These are phyloP conservation scores for Sebastes matsubarae DNA, from an alignment of 2,797 vertebrate genomes.

Conservation along the genomic window DNA sequence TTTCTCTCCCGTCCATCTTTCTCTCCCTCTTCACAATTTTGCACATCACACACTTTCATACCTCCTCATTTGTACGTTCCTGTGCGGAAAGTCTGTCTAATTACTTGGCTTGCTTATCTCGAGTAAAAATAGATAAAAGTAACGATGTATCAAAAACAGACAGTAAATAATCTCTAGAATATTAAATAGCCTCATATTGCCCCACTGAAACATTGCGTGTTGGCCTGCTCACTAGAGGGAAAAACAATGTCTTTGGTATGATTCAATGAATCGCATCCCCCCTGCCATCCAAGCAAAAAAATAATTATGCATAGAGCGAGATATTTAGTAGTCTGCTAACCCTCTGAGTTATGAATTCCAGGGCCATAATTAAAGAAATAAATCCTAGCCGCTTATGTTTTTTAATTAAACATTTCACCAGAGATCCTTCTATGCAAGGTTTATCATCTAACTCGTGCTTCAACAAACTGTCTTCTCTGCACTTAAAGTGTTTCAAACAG, in stretches of 20 bases:
- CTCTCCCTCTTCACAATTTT: conserved; percentile 7
- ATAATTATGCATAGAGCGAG: neutral
- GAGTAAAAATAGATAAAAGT: conserved; percentile 31
- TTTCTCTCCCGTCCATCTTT: conserved; percentile 1
- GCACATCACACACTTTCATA: conserved; percentile 10
- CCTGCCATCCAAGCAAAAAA: neutral
- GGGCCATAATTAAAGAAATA: conserved; percentile 9
- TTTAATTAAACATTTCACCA: conserved; percentile 25
- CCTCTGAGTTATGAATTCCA: conserved; percentile 6
- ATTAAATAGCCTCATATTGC: neutral
- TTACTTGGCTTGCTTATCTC: conserved; percentile 40
- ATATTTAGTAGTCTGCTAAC: conserved; percentile 9
- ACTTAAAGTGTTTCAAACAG: neutral
- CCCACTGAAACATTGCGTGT: neutral
- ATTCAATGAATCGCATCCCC: conserved; percentile 5
- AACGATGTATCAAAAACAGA: neutral
- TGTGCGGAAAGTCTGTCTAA: conserved; percentile 18
- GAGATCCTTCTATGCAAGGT: conserved; percentile 5
- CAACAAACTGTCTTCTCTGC: neutral
- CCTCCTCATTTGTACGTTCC: neutral
- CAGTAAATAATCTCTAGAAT: conserved; percentile 5
- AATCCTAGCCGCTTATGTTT: neutral
- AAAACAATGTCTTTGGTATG: conserved; percentile 4
- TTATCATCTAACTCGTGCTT: neutral
- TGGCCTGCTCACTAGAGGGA: neutral